Percentiles rank a stretch among this genome's conserved stretches.
Conservation (phyloP, 2,113 vertebrate genomes). For the Tupaia tana region DNA sequence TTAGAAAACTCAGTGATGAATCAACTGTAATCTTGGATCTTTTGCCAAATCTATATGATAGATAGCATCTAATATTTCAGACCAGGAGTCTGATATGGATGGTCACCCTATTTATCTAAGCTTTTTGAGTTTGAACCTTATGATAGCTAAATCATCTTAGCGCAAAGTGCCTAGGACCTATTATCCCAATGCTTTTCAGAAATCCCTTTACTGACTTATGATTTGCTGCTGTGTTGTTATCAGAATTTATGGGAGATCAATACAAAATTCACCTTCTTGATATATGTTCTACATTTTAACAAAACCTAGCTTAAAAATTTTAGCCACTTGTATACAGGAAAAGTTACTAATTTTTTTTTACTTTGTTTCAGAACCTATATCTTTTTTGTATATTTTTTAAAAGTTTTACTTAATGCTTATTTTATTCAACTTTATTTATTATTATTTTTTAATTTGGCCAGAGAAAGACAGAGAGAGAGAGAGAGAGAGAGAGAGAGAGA, state of each 20-base stretch:
- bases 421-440: too few relatives aligned
- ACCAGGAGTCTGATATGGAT: slow-evolving; percentile 27
- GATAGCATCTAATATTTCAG: slow-evolving; percentile 48
- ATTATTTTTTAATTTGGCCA: too few relatives aligned
- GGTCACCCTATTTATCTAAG: slow-evolving; percentile 40
- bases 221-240: slow-evolving; percentile 65
- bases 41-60: neutral
- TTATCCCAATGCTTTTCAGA: slow-evolving; percentile 60
- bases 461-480: too few relatives aligned
- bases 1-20: slow-evolving; percentile 44
- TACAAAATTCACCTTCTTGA: slow-evolving; percentile 70
- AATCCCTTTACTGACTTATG: slow-evolving; percentile 65
- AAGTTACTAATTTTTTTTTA: neutral
- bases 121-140: slow-evolving; percentile 57
- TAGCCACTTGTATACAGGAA: slow-evolving; percentile 1
- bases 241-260: slow-evolving; percentile 75
- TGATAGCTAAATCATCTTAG: slow-evolving; percentile 70
- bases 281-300: slow-evolving; percentile 62
- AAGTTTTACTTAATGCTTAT: too few relatives aligned
- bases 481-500: too few relatives aligned
- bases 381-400: neutral
- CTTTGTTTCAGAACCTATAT: slow-evolving; percentile 47
- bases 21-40: neutral
- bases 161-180: slow-evolving; percentile 58
- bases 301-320: slow-evolving; percentile 68